Base-by-base conservation (phyloP, 2,797 vertebrate species). In the Danio tinwini region DNA sequence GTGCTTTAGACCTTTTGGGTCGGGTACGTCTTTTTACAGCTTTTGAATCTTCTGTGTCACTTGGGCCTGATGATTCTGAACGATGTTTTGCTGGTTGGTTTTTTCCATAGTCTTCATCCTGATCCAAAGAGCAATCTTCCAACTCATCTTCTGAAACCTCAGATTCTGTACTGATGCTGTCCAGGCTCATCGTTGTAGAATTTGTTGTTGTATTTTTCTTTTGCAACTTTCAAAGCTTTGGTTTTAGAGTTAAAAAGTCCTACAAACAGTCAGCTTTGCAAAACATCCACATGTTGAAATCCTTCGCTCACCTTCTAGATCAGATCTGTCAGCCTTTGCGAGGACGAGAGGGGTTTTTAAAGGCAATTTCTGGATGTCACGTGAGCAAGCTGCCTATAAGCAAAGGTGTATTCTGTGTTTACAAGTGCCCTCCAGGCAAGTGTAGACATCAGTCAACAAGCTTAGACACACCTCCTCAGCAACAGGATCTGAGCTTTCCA, bases 1-100 rank as follows among this genome's bases (percentile, higher is more conserved):
- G 91, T 5, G 96, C 97, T 86, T 97, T 97, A 50, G 98, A 99
- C 58, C 97, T 94, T 21, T 88, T 93, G 0, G 96, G 96, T 7
- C 96, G 87, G 44, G 89, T 92, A 52, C 94, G 95, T 81, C 94
- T 96, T 87, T 93, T 93, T 6, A 58, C 3, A 52, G 65, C 78
- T 49, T 87, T 89, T 19, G 84, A 63, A 45, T 94, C 94, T 5
- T 94, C 93, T 0, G 67, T 5, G 13, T 95, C 90, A 0, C 87
- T 80, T 0, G 86, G 87, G 58, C 90, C 87, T 81, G 84, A 12
- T 65, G 74, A 59, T 58, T 91, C 89, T 0, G 89, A 88, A 89
- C 86, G 13, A 87, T 84, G 70, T 85, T 86, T 52, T 93, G 89
- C 12, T 81, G 44, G 9, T 9, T 47, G 50, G 49, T 84, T 82